phyloP scores from a whole-genome alignment of 2,797 vertebrate species.

The Craterocephalus amniculus region DNA sequence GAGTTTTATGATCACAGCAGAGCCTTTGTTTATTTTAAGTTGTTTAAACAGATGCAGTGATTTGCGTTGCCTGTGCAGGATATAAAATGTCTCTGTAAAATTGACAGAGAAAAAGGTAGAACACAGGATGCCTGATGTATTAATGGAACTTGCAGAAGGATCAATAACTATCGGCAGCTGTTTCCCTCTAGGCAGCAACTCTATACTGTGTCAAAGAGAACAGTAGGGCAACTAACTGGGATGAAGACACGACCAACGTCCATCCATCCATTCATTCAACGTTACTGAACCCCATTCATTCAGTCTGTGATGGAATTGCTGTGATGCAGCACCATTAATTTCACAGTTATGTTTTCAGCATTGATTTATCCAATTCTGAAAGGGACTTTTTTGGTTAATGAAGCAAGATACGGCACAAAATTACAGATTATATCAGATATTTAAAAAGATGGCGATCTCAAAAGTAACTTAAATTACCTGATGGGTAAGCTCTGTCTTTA shows the following conservation, averaged over 20 bases:
- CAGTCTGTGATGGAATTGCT: constrained; percentile 1
- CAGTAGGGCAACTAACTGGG: constrained; percentile 41
- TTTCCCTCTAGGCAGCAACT: constrained; percentile 50
- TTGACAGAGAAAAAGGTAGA: constrained; percentile 21
- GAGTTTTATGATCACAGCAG: constrained; percentile 11
- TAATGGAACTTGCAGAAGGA: constrained; percentile 1
- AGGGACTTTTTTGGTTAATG: not conserved
- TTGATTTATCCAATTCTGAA: not conserved
- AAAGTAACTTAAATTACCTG: not conserved
- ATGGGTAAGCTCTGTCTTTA: constrained; percentile 2
- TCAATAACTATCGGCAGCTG: constrained; percentile 50
- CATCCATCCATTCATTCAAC: constrained; percentile 11
- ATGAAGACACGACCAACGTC: constrained; percentile 20
- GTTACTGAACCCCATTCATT: constrained; percentile 7
- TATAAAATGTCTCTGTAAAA: no score
- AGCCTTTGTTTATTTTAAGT: constrained; percentile 33
- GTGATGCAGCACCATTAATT: not conserved
- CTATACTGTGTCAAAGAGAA: constrained; percentile 59
- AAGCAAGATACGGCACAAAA: not conserved
- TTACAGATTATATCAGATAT: not conserved
- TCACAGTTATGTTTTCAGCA: not conserved
- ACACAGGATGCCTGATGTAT: constrained; percentile 1
- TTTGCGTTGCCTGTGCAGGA: not conserved
- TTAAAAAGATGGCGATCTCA: not conserved
- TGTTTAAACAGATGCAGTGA: not conserved